Percentiles rank a stretch among this genome's conserved stretches.
Evolutionary conservation across 2,113 vertebrate genomes (phyloP).

Genomic region (Amazona vittata): DNA sequence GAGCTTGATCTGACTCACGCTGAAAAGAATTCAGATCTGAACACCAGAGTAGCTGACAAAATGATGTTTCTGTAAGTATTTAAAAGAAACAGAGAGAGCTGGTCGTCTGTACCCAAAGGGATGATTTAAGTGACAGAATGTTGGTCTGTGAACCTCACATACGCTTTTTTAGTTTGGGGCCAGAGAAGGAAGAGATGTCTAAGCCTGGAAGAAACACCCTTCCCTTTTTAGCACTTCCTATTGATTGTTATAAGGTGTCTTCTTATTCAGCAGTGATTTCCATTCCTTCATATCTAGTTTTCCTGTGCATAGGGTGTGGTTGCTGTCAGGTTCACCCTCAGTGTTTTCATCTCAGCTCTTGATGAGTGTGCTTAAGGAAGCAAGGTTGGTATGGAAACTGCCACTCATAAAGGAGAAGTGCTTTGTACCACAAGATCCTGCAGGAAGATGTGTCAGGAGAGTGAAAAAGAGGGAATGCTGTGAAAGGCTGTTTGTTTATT

Average conservation of each 20-base stretch:
- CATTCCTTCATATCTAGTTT: background rate
- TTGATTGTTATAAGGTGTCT: background rate
- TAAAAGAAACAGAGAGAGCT: slow-evolving; percentile 32
- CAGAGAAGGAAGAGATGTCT: slow-evolving; percentile 35
- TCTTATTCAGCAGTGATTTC: background rate
- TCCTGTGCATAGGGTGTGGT: background rate
- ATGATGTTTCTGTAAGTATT: background rate
- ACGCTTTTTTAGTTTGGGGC: background rate
- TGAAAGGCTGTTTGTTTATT: background rate
- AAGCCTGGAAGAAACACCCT: slow-evolving; percentile 6
- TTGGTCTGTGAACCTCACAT: slow-evolving; percentile 25
- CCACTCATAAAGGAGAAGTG: background rate
- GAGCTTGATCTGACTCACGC: background rate
- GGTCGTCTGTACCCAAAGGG: background rate
- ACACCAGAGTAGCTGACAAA: slow-evolving; percentile 23
- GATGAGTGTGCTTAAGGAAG: background rate
- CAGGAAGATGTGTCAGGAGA: background rate
- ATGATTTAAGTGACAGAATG: slow-evolving; percentile 1
- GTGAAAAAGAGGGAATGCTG: background rate
- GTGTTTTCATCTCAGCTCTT: background rate
- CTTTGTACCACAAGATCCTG: background rate
- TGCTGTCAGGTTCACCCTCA: background rate
- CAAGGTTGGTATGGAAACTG: slow-evolving; percentile 16
- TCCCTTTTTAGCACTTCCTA: background rate
- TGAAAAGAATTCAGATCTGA: background rate